phyloP scores from a whole-genome alignment of 2,888 invertebrate species.

The Poecilobothrus nobilitatus region DNA sequence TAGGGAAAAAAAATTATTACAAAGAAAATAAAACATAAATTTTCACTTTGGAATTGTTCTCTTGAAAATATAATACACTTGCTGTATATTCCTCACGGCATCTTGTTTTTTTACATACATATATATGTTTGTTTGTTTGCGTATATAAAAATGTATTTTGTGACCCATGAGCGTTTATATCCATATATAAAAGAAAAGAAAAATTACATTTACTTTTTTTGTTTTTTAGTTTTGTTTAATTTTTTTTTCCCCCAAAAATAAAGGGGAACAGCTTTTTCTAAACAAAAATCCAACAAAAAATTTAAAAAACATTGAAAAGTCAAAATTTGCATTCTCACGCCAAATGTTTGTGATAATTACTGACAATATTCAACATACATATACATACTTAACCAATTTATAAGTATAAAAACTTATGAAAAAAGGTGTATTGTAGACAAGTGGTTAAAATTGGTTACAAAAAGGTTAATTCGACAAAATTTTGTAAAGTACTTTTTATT shows the following conservation, averaged over 20 bases:
- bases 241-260: too few species aligned
- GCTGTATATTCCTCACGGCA: not conserved
- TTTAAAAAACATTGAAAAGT: not conserved
- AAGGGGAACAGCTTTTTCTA: not conserved
- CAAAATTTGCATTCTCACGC: not conserved
- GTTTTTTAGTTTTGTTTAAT: not conserved
- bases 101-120: too few species aligned
- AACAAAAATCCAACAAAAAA: not conserved
- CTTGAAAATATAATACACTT: not conserved
- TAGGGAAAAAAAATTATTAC: not conserved
- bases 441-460: not conserved
- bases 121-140: too few species aligned
- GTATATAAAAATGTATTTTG: too few species aligned
- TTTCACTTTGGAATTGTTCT: not conserved
- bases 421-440: too few species aligned
- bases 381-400: not conserved
- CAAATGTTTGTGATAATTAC: not conserved
- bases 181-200: not conserved
- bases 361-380: not conserved
- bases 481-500: too few species aligned
- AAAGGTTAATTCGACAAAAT: not conserved
- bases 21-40: not conserved
- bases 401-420: not conserved
- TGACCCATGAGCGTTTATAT: not conserved
- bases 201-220: not conserved